These are phyloP conservation scores for Eupithecia pulchellata DNA, from an alignment of 2,888 invertebrate species.

Conservation along the genomic window DNA sequence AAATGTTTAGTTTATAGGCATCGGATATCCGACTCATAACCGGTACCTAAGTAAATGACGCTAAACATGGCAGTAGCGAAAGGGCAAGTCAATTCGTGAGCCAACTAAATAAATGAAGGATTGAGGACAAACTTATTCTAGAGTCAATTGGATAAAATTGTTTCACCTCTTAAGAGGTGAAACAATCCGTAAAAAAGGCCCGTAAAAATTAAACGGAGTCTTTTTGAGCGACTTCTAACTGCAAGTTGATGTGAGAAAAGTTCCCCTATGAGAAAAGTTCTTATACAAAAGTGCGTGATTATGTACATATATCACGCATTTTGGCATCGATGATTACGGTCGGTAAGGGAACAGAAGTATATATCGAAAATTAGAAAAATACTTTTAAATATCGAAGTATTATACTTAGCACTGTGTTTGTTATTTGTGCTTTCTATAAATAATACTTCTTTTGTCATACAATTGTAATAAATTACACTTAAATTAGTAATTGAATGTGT, in stretches of 20 bases:
- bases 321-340: not conserved
- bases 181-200: too few species aligned
- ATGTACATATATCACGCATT: not conserved
- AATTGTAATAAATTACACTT: too few species aligned
- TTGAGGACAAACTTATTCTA: not conserved
- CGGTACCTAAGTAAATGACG: constrained; percentile 1
- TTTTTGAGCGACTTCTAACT: not conserved
- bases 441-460: too few species aligned
- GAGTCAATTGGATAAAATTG: not conserved
- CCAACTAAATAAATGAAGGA: not conserved
- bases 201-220: not conserved
- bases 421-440: too few species aligned
- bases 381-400: not conserved
- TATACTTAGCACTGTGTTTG: too few species aligned
- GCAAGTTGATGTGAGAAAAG: too few species aligned
- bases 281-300: not conserved
- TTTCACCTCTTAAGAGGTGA: too few species aligned
- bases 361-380: too few species aligned
- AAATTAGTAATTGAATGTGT: too few species aligned
- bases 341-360: too few species aligned
- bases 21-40: constrained; percentile 5
- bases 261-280: not conserved
- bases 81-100: not conserved
- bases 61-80: not conserved
- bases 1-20: not conserved